A percentile compares a stretch with the other conserved stretches of the same genome.
phyloP scores from a whole-genome alignment of 2,113 vertebrate genomes.

The Spea multiplicata region DNA sequence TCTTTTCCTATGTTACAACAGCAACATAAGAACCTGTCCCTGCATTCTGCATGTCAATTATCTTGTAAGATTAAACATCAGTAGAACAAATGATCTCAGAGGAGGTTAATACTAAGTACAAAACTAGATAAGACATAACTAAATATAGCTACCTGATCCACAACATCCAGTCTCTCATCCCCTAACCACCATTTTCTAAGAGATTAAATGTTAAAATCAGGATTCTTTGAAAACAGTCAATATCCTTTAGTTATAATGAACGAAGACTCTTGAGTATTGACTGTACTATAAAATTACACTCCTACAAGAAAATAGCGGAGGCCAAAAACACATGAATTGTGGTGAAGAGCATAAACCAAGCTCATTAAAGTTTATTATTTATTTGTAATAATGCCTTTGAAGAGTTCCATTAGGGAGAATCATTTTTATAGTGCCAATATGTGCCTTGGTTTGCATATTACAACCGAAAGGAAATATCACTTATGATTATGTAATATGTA shows the following conservation, averaged over 20 bases:
- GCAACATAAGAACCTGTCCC: too few relatives aligned
- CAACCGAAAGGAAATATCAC: neutral
- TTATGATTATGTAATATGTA: too few relatives aligned
- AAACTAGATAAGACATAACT: slow-evolving; percentile 33
- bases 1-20: too few relatives aligned
- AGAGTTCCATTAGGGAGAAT: neutral
- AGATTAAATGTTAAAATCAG: slow-evolving; percentile 37
- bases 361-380: neutral
- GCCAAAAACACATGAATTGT: neutral
- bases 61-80: slow-evolving; percentile 18
- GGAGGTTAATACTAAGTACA: slow-evolving; percentile 22
- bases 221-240: slow-evolving; percentile 21
- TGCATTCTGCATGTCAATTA: slow-evolving; percentile 3
- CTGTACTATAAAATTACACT: neutral
- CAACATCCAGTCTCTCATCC: neutral
- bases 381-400: neutral
- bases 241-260: slow-evolving; percentile 29
- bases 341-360: neutral
- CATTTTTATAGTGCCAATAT: neutral
- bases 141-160: slow-evolving; percentile 39
- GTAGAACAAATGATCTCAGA: slow-evolving; percentile 6
- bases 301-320: neutral
- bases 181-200: slow-evolving; percentile 20
- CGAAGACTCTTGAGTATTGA: slow-evolving; percentile 1
- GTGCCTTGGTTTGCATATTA: neutral